phyloP scores from a whole-genome alignment of 2,113 vertebrate species.

The Anhinga rufa region DNA sequence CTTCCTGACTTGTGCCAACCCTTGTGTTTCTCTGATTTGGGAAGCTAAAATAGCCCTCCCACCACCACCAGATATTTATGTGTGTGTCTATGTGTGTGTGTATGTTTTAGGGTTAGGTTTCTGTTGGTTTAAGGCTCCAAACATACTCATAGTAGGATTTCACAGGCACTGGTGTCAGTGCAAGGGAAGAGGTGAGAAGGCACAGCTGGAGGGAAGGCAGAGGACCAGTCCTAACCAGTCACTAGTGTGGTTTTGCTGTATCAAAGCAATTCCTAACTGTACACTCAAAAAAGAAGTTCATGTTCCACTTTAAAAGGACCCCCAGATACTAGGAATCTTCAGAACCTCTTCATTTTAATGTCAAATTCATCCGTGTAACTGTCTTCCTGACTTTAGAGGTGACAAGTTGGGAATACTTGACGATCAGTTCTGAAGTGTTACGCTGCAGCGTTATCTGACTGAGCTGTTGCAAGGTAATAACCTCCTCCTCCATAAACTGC shows the following conservation, averaged over 20 bases:
- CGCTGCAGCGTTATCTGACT: not conserved
- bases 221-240: not conserved
- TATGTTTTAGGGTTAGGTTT: not conserved
- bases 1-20: not conserved
- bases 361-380: not conserved
- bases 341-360: not conserved
- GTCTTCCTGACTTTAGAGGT: not conserved
- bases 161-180: not conserved
- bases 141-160: not conserved
- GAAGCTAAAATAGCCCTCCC: not conserved
- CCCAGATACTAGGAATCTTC: not conserved
- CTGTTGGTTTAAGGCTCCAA: not conserved
- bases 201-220: not conserved
- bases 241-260: not conserved
- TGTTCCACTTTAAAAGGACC: not conserved
- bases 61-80: rapidly evolving
- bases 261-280: not conserved
- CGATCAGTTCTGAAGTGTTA: not conserved
- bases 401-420: not conserved
- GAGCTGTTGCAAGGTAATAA: not conserved
- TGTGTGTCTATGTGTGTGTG: not conserved
- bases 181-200: not conserved
- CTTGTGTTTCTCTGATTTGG: not conserved
- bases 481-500: not conserved
- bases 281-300: not conserved